Conservation (phyloP, 2,888 invertebrate species). For the Ceratothoa steindachneri region DNA sequence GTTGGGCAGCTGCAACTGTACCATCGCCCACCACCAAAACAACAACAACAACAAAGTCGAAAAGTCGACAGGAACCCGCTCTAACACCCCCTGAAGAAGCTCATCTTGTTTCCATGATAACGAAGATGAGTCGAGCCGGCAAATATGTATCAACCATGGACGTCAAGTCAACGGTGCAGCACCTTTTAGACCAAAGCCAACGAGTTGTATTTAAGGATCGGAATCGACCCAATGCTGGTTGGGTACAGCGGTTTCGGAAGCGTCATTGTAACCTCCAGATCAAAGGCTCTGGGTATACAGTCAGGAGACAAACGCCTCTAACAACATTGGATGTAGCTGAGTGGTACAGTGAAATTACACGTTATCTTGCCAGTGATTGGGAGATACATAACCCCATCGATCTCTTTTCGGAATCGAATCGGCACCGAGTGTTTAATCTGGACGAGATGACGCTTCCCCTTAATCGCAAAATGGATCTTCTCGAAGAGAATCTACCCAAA, state of each 20-base stretch:
- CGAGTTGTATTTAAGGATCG: constrained; percentile 1
- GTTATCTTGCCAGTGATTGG: neutral
- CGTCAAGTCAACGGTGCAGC: constrained; percentile 2
- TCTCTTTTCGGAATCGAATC: neutral
- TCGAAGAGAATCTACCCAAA: neutral
- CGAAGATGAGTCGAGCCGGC: neutral
- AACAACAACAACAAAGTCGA: neutral
- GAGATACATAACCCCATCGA: neutral
- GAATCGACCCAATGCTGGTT: neutral
- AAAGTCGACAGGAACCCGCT: constrained; percentile 6
- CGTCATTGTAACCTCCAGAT: neutral
- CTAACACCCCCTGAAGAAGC: constrained; percentile 8
- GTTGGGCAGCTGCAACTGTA: neutral
- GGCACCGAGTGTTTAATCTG: constrained; percentile 1
- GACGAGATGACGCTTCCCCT: neutral
- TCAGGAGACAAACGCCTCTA: neutral
- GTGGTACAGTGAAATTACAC: neutral
- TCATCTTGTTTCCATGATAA: constrained; percentile 3
- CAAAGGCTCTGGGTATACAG: constrained; percentile 9
- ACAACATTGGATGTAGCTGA: neutral
- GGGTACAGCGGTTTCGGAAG: constrained; percentile 1
- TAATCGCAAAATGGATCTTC: neutral
- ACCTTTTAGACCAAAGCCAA: constrained; percentile 2
- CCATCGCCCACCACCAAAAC: too few relatives aligned
- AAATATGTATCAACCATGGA: constrained; percentile 3